phyloP scores from a whole-genome alignment of 2,888 invertebrate genomes.

The Epinotia ramella region DNA sequence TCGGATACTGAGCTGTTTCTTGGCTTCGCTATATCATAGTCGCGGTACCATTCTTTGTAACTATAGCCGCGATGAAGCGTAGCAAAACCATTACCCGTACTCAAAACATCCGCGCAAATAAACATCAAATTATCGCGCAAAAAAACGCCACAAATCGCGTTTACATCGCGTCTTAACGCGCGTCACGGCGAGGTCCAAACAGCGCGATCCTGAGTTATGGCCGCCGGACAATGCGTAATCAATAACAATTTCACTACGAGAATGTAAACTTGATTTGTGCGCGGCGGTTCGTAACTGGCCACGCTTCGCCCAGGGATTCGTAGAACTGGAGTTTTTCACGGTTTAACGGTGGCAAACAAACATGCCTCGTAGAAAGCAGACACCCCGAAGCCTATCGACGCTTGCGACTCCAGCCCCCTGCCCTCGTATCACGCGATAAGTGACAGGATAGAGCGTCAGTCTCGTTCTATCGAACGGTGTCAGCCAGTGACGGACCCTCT shows the following conservation, averaged over 20 bases:
- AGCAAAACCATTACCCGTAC: background rate
- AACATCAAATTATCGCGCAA: constrained; percentile 40
- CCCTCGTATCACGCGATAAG: too few relatives aligned
- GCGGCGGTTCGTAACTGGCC: constrained; percentile 46
- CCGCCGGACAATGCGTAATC: constrained; percentile 73
- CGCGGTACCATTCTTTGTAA: background rate
- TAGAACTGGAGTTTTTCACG: background rate
- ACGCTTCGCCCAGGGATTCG: background rate
- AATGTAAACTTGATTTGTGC: constrained; percentile 67
- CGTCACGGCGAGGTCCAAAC: constrained; percentile 68
- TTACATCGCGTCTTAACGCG: constrained; percentile 46
- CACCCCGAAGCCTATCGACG: too few relatives aligned
- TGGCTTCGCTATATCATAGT: background rate
- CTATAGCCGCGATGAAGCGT: background rate
- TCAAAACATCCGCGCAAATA: constrained; percentile 32
- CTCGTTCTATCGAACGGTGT: too few relatives aligned
- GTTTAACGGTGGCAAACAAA: too few relatives aligned
- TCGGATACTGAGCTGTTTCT: too few relatives aligned
- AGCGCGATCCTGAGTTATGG: constrained; percentile 77
- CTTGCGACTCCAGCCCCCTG: too few relatives aligned
- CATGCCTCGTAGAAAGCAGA: too few relatives aligned
- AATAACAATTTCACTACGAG: constrained; percentile 78
- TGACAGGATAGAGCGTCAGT: too few relatives aligned
- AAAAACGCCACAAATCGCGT: constrained; percentile 38
- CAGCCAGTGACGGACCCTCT: too few relatives aligned